Evolutionary conservation across 92 coral and sea anemone species (phyloP).

Genomic region (Muricea muricata): DNA sequence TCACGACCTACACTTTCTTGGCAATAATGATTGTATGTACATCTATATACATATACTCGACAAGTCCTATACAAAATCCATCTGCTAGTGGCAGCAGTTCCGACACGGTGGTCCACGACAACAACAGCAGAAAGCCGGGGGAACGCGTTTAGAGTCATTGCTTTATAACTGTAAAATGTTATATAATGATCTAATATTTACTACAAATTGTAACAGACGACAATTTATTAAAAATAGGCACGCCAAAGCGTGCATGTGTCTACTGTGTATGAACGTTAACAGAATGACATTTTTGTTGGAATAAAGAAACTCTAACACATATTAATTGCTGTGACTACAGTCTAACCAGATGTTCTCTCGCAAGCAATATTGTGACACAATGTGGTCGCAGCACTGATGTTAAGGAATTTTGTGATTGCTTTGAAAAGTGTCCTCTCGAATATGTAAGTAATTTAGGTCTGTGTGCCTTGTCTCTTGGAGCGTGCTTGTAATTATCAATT

Average conservation of each 20-base stretch:
- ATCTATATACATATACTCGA: constrained; percentile 88
- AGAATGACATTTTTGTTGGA: no score
- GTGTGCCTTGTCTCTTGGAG: no score
- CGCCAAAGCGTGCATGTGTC: background rate
- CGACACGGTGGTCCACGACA: background rate
- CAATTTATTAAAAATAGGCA: background rate
- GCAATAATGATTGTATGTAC: constrained; percentile 90
- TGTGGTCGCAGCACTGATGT: no score
- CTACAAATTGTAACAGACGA: background rate
- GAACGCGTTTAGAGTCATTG: background rate
- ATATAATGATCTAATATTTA: background rate
- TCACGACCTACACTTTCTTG: constrained; percentile 81
- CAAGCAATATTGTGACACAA: no score
- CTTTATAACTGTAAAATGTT: background rate
- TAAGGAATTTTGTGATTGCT: no score
- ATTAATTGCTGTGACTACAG: no score
- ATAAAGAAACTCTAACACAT: no score
- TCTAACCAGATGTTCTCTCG: no score
- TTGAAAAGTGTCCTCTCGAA: no score
- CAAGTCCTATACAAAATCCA: constrained; percentile 88
- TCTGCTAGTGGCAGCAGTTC: constrained; percentile 19
- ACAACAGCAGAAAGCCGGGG: constrained; percentile 3
- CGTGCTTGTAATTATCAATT: no score
- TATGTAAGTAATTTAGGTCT: no score
- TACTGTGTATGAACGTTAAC: no score